Base-by-base conservation (phyloP, 2,888 invertebrate genomes). In the Prostheceraeus crozeri region DNA sequence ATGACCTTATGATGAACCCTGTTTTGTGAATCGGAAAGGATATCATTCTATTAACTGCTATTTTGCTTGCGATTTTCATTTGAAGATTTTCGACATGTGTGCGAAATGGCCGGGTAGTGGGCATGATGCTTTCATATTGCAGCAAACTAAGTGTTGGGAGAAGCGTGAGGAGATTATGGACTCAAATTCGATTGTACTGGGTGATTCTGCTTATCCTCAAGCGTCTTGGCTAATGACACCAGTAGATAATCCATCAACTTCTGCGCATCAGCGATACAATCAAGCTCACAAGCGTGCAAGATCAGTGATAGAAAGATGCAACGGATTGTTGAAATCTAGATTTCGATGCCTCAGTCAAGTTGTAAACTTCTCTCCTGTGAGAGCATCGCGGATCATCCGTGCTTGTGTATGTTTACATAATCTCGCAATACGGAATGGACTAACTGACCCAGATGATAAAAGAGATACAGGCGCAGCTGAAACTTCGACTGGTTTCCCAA, bases 1-100 rank as follows among this genome's bases (percentile, higher is more conserved):
- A n/a, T n/a, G n/a, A n/a, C n/a, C n/a, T n/a, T n/a, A n/a, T n/a
- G n/a, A n/a, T n/a, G 48, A 48, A 48, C 11, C 16, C 11, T 19
- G 27, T 28, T 48, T 48, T 48, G 23, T 6, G 48, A 48, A 48
- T 14, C 25, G 48, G 28, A 48, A 48, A 14, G 48, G 48, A 14
- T 48, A 30, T 23, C 48, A 48, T 14, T 48, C 48, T 21, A 48
- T 48, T 4, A 48, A 48, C 14, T 48, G 48, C 48, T 30, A 48
- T 21, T 28, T 48, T 8, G 40, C 14, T 4, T 40, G 40, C 19
- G 40, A 40, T n/a, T 48, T 48, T 23, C 4, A 16, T 16, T 48
- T 48, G 6, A 48, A 21, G 28, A 48, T 48, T 4, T 48, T 48
- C 28, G 48, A 48, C 14, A 8, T 48, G 8, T 8, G 48, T 48